Base-by-base conservation (phyloP, 2,113 vertebrate genomes). In the Furnarius figulus region DNA sequence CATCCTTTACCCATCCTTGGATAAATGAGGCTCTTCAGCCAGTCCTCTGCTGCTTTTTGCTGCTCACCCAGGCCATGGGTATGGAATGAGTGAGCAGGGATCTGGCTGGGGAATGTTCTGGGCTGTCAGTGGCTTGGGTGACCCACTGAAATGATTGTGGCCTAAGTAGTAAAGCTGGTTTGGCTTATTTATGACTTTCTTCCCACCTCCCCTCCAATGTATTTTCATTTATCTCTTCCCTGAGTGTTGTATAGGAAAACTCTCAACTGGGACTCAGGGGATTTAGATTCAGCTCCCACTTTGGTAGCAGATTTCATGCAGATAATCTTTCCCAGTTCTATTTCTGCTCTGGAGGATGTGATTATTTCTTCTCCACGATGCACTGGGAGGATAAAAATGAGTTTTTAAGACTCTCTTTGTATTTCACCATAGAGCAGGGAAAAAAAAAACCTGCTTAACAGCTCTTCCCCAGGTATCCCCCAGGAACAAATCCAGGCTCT, bases 241-340 rank as follows among this genome's bases (percentile, higher is more conserved):
- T 52, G 44, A 42, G 37, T 35, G 16, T 42, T 91, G 63, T 65
- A 33, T 63, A 73, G 85, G 78, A 86, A 81, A 75, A 19, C 35
- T 85, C 80, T 71, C 80, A 46, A 9, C 5, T 75, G 63, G 55
- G 46, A 28, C 85, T 91, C 78, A 52, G 83, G 83, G 92, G 80
- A 40, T 74, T 90, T 71, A 46, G 31, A 65, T 50, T 46, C 75
- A 88, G 42, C 52, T 90, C 83, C 80, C 84, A 52, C 22, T 81
- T 89, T 89, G 82, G 94, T 93, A 88, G 56, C 91, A 86, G 83
- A 75, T 94, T 95, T 95, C 25, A 33, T 49, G 39, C 44, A 86
- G 91, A 84, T 95, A 68, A 95, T 95, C 68, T 92, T 62, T 81
- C n/a, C 65, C 83, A 84, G 37, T 81, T 87, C 66, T 58, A 14